Base-by-base conservation (phyloP, 2,888 invertebrate species). In the Trichopoda pennipes region DNA sequence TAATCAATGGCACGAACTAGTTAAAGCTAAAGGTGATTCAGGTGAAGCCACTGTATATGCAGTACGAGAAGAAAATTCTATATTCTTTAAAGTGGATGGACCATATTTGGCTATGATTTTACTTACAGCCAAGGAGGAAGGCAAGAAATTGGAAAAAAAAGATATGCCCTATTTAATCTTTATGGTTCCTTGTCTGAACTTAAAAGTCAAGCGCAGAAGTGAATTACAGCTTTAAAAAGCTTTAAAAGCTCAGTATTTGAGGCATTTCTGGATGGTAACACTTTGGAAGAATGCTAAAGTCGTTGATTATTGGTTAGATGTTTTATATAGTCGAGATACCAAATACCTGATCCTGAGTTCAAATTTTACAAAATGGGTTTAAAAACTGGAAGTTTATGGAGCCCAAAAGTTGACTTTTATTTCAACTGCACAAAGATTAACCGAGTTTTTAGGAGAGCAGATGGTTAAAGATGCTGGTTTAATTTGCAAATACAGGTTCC, bases 381-480 rank as follows among this genome's bases (percentile, higher is more conserved):
- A 94, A 87, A 99, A 98, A 90, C 91, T 99, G 74, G 98, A 98
- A 88, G 99, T 99, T 84, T 99, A 99, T 88, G 99, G 98, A 0
- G 92, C 92, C 0, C 99, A 99, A 91, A 99, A 99, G 90, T 99
- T 99, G 0, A 98, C 98, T 0, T 99, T 99, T 0, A 99, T 99
- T 85, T 98, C 98, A 16, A 99, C 99, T 0, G 99, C 99, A 0
- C 98, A 97, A 90, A 93, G 99, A 69, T 92, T 99, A 84, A 98
- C 99, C 0, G 99, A 99, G 92, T 99, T 99, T 90, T 92, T 99
- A 32, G 99, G 99, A 0, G 98, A 99, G 91, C 97, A 99, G 91
- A 99, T 99, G 98, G 97, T 99, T 10, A 99, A 99, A 90, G 99
- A 99, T 91, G 98, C 98, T 2, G 99, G 99, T 0, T 92, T 99